A percentile compares a stretch with the other conserved stretches of the same genome.
phyloP scores from a whole-genome alignment of 2,797 vertebrate species.

The Periophthalmus magnuspinnatus region DNA sequence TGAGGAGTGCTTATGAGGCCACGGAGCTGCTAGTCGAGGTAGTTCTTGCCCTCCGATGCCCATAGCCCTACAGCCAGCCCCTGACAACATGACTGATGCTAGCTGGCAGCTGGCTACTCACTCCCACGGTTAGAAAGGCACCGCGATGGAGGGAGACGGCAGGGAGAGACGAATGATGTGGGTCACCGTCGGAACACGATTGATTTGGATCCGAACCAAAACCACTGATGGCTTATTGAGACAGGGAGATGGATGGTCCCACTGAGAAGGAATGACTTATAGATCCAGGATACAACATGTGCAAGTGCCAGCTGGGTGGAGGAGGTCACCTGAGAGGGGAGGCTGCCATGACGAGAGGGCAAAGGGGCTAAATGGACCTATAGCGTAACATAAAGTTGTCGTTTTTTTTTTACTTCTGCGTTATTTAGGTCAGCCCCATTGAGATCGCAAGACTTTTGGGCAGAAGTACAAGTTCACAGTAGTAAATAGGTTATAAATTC shows the following conservation, averaged over 20 bases:
- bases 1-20: slow-evolving; percentile 47
- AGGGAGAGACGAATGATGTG: slow-evolving; percentile 69
- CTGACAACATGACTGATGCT: slow-evolving; percentile 75
- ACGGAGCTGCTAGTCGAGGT: slow-evolving; percentile 45
- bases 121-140: slow-evolving; percentile 70
- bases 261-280: slow-evolving; percentile 69
- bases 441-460: background rate
- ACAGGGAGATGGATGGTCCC: slow-evolving; percentile 64
- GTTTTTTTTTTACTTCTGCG: slow-evolving; percentile 30
- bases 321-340: slow-evolving; percentile 46
- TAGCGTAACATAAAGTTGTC: slow-evolving; percentile 9
- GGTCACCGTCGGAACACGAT: slow-evolving; percentile 73
- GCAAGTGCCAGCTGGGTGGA: slow-evolving; percentile 60
- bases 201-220: slow-evolving; percentile 76
- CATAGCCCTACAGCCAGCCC: slow-evolving; percentile 61
- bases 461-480: too few species aligned
- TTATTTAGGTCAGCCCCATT: background rate
- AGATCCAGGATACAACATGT: slow-evolving; percentile 68
- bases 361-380: slow-evolving; percentile 10
- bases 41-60: slow-evolving; percentile 57
- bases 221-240: slow-evolving; percentile 74
- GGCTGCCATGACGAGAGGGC: background rate
- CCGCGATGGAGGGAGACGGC: slow-evolving; percentile 68
- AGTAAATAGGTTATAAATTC: too few species aligned
- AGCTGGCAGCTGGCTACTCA: slow-evolving; percentile 71